Conservation (phyloP, 2,797 vertebrate species). For the Ctenopoma kingsleyae region DNA sequence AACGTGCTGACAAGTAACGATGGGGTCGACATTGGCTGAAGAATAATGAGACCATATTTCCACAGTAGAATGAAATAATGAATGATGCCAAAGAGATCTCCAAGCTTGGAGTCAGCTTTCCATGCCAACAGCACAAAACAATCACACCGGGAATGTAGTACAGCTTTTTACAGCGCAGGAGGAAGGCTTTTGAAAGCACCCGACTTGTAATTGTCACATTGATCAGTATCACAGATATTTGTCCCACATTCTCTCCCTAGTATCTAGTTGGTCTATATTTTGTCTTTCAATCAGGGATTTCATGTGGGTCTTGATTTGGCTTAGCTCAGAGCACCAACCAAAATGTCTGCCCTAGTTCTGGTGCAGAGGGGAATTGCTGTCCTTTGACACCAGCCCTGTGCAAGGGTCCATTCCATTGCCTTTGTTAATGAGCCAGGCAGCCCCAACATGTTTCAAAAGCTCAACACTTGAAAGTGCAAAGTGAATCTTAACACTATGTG, state of each 20-base stretch:
- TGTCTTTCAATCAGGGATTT: conserved; percentile 66
- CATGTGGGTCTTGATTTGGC: conserved; percentile 69
- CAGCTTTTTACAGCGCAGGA: not conserved
- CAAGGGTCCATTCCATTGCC: conserved; percentile 49
- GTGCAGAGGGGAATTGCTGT: conserved; percentile 63
- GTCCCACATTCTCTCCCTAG: conserved; percentile 60
- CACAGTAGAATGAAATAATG: conserved; percentile 57
- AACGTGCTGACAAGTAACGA: conserved; percentile 71
- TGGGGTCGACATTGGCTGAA: conserved; percentile 55
- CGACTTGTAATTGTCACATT: conserved; percentile 52
- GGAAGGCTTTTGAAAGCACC: conserved; percentile 36
- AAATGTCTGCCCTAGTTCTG: conserved; percentile 75
- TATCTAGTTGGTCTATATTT: conserved; percentile 55
- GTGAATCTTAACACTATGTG: conserved; percentile 22
- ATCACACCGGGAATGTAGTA: conserved; percentile 3
- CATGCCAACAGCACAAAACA: conserved; percentile 12
- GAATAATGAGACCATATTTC: conserved; percentile 72
- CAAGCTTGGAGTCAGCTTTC: not conserved
- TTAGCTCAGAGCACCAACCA: conserved; percentile 61
- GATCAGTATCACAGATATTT: conserved; percentile 51
- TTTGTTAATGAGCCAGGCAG: conserved; percentile 66
- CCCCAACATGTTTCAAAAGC: conserved; percentile 30
- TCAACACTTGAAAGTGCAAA: conserved; percentile 20
- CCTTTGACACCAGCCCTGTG: conserved; percentile 58
- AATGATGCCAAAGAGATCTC: conserved; percentile 43